Evolutionary conservation across 1,140 invertebrate genomes (phyloP), one percentile per base, ranked within the genome.

Genomic region (Idris sp.): DNA sequence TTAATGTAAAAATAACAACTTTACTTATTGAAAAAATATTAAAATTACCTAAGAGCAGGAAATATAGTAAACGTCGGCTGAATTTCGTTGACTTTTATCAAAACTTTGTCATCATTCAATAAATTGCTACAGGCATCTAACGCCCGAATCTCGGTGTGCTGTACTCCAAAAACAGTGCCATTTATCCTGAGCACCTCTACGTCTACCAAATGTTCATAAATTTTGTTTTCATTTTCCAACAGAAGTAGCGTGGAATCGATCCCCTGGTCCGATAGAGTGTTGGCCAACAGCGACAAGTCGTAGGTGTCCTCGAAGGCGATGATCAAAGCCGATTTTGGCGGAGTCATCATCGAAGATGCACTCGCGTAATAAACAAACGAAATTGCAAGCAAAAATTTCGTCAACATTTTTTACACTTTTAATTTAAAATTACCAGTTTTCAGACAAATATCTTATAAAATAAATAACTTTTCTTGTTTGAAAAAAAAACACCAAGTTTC

Each of bases 271-370:
- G 84, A 86, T 0, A 87, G 46, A 9, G 86, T 86, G 35, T 86
- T 82, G 4, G 86, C 84, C 1, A 87, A 44, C 13, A 86, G 71
- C 0, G 86, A 87, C n/a, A 86, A 18, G 30, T 87, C 86, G 33
- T 87, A 84, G 1, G 74, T 56, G 33, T 82, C 80, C 11, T 87
- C 86, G 43, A 87, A 87, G 2, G 83, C 83, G n/a, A 87, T 41
- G 8, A 87, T 65, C 8, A 87, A 15, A 13, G 83, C 86, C 5
- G 79, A 82, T 58, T 81, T 62, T 30, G 83, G 81, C 4, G 86
- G 84, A 53, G 61, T 49, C 2, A 54, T 16, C 11, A 86, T 53
- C 9, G 33, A 79, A 0, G 85, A 86, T 13, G 77, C 67, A 14
- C 51, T 56, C 7, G 40, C 67, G 28, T 7, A 49, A 43, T 40